These are phyloP conservation scores for Pseudococcus jackbeardsleyi DNA, from an alignment of 2,888 invertebrate genomes.

Conservation along the genomic window DNA sequence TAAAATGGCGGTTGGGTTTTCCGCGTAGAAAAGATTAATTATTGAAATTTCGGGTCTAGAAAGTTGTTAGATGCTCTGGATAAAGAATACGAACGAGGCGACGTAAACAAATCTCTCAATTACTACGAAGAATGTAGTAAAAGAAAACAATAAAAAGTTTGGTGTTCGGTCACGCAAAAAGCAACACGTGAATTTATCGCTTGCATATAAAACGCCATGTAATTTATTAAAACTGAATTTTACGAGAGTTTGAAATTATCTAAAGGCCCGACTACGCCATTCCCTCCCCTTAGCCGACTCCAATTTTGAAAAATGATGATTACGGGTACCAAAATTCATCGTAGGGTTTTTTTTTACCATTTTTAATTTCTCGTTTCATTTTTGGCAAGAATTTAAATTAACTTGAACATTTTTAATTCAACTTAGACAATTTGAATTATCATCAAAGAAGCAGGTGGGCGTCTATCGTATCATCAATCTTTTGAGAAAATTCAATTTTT, in stretches of 20 bases:
- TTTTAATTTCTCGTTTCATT: background rate
- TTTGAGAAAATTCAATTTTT: too few relatives aligned
- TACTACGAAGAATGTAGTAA: constrained; percentile 4
- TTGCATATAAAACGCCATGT: constrained; percentile 33
- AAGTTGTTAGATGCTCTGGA: too few relatives aligned
- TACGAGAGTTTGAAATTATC: background rate
- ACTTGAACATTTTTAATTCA: background rate
- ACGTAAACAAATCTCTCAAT: constrained; percentile 30
- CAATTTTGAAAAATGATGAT: too few relatives aligned
- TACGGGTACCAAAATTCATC: background rate
- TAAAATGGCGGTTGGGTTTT: background rate
- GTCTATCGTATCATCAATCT: constrained; percentile 3
- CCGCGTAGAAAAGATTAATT: constrained; percentile 20
- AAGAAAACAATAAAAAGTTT: constrained; percentile 20
- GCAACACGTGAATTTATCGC: constrained; percentile 54
- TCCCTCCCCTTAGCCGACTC: too few relatives aligned
- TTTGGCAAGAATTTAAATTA: background rate
- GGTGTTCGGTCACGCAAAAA: constrained; percentile 38
- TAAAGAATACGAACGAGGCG: background rate
- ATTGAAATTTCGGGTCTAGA: constrained; percentile 10
- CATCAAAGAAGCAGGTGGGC: constrained; percentile 5
- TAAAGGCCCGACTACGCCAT: background rate
- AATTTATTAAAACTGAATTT: constrained; percentile 1
- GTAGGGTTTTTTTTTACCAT: background rate
- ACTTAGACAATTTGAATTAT: constrained; percentile 22